A percentile compares a stretch with the other conserved stretches of the same genome.
Evolutionary conservation across 2,888 invertebrate genomes (phyloP).

Genomic region (Eustalomyia histrio): DNA sequence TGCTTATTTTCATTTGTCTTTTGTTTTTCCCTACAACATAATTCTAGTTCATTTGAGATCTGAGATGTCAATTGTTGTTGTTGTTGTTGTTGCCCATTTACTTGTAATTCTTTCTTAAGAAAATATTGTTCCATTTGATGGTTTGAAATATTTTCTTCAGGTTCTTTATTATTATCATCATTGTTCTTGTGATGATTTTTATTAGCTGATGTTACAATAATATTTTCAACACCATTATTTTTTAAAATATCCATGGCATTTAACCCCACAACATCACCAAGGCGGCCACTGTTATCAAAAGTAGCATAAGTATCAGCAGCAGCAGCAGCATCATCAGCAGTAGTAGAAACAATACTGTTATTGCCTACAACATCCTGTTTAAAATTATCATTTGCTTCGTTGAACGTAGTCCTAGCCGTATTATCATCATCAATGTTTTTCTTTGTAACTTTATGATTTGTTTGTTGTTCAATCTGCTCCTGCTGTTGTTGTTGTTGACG

Average conservation of each 20-base stretch:
- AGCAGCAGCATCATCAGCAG: not conserved
- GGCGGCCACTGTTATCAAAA: not conserved
- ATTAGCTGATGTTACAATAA: constrained; percentile 17
- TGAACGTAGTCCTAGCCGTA: not conserved
- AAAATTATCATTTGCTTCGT: not conserved
- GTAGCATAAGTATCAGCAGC: not conserved
- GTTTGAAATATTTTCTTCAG: not conserved
- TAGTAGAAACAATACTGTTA: too few relatives aligned
- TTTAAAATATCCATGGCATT: constrained; percentile 29
- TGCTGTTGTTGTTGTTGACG: constrained; percentile 31
- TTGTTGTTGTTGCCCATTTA: constrained; percentile 18
- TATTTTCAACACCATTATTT: constrained; percentile 21
- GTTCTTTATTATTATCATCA: constrained; percentile 1
- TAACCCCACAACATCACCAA: constrained; percentile 22
- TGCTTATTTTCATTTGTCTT: constrained; percentile 39
- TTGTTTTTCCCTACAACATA: constrained; percentile 34
- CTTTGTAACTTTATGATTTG: constrained; percentile 30
- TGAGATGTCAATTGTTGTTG: constrained; percentile 2
- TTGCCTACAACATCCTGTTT: constrained; percentile 5
- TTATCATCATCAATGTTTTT: constrained; percentile 18
- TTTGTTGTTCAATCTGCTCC: constrained; percentile 37
- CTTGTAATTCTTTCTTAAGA: constrained; percentile 3
- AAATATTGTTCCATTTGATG: not conserved
- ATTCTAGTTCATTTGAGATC: constrained; percentile 17
- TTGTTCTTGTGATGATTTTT: constrained; percentile 4